Evolutionary conservation across 2,888 invertebrate species (phyloP).

Genomic region (Hermodice carunculata): DNA sequence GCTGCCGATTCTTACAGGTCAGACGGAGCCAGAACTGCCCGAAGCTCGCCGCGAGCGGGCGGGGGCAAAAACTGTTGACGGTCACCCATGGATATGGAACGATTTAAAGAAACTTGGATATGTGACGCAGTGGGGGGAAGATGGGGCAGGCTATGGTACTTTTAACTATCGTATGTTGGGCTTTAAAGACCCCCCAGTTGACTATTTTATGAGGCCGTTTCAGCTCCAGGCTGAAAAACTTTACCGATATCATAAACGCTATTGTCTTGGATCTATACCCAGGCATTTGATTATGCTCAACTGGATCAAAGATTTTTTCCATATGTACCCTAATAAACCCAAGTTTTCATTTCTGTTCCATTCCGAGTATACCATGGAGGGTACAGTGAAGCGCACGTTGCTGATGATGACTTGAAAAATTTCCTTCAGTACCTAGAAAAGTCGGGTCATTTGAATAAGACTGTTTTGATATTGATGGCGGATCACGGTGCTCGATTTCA

Average conservation of each 20-base stretch:
- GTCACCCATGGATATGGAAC: slow-evolving; percentile 89
- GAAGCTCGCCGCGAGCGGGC: slow-evolving; percentile 81
- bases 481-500: slow-evolving; percentile 90
- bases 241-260: slow-evolving; percentile 71
- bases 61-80: slow-evolving; percentile 77
- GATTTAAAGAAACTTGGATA: slow-evolving; percentile 75
- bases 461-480: slow-evolving; percentile 88
- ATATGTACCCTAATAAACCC: slow-evolving; percentile 78
- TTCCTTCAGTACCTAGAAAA: slow-evolving; percentile 74
- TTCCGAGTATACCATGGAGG: slow-evolving; percentile 90
- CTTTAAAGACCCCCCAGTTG: slow-evolving; percentile 84
- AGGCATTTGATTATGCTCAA: slow-evolving; percentile 73
- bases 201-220: slow-evolving; percentile 89
- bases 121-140: slow-evolving; percentile 86
- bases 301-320: slow-evolving; percentile 73
- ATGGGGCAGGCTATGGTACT: slow-evolving; percentile 85
- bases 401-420: slow-evolving; percentile 80
- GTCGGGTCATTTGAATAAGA: slow-evolving; percentile 79
- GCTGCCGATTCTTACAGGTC: slow-evolving; percentile 46
- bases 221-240: slow-evolving; percentile 73
- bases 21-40: slow-evolving; percentile 73
- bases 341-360: slow-evolving; percentile 91
- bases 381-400: slow-evolving; percentile 85
- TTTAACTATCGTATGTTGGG: slow-evolving; percentile 92
- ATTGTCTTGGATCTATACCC: slow-evolving; percentile 80